Evolutionary conservation across 2,888 invertebrate species (phyloP).

Genomic region (Bombylius major): DNA sequence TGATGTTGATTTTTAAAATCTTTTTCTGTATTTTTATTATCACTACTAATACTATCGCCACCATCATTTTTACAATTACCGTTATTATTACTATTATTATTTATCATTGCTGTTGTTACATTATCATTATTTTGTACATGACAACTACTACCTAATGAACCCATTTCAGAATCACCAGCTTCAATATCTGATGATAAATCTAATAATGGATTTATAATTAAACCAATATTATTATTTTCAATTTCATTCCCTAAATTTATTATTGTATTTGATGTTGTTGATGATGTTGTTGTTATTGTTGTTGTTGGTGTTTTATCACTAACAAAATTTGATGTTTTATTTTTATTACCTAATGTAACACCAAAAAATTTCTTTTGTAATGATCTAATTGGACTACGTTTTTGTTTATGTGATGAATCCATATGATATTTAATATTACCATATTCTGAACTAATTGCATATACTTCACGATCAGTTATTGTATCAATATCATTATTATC

Average conservation of each 20-base stretch:
- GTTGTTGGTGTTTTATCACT: conserved; percentile 21
- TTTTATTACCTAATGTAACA: conserved; percentile 34
- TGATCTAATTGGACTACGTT: conserved; percentile 33
- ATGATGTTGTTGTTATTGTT: conserved; percentile 14
- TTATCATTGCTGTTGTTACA: not conserved
- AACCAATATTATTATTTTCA: conserved; percentile 39
- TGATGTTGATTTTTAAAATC: not conserved
- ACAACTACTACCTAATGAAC: conserved; percentile 17
- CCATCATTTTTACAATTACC: conserved; percentile 10
- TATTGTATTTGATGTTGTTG: conserved; percentile 15
- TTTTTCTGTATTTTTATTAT: not conserved
- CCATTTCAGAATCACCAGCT: conserved; percentile 22
- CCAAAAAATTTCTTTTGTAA: conserved; percentile 37
- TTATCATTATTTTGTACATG: conserved; percentile 7
- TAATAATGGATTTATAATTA: conserved; percentile 54
- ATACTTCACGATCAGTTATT: conserved; percentile 45
- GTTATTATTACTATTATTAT: conserved; percentile 24
- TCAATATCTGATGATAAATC: conserved; percentile 33
- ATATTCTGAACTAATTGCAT: conserved; percentile 69
- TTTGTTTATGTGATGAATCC: conserved; percentile 26
- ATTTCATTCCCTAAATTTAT: conserved; percentile 18
- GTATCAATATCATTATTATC: conserved; percentile 26
- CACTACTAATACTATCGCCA: not conserved
- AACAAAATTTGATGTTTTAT: conserved; percentile 34
- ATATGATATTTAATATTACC: conserved; percentile 52